Percentiles rank a stretch among this genome's conserved stretches.
These are phyloP conservation scores for Achroia grisella DNA, from an alignment of 1,140 invertebrate genomes.

Conservation along the genomic window DNA sequence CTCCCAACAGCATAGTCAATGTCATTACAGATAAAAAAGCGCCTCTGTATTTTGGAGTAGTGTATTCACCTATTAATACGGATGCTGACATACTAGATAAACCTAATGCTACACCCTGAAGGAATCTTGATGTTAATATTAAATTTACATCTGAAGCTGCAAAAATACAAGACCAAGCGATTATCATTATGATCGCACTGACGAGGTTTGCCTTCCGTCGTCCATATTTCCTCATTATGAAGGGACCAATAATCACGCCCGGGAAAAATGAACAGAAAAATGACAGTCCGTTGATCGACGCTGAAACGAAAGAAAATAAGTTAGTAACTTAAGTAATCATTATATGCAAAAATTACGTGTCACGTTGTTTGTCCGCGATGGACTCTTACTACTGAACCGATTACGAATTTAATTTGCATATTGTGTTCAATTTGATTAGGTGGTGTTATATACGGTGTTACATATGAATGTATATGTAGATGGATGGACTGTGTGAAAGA, in stretches of 20 bases:
- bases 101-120: not conserved
- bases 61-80: constrained; percentile 9
- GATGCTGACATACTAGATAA: not conserved
- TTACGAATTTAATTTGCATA: too few species aligned
- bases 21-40: constrained; percentile 19
- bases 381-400: too few species aligned
- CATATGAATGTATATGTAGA: too few species aligned
- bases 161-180: not conserved
- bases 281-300: not conserved
- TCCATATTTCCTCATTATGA: not conserved
- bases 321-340: too few species aligned
- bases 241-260: not conserved
- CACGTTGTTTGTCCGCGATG: too few species aligned
- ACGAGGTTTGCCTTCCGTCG: not conserved
- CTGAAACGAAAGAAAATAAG: too few species aligned
- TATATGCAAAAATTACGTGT: too few species aligned
- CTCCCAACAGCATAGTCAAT: constrained; percentile 8
- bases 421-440: too few species aligned
- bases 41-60: constrained; percentile 16
- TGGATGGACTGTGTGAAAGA: too few species aligned
- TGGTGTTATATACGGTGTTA: too few species aligned
- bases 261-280: too few species aligned
- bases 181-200: not conserved
- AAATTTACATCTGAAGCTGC: not conserved
- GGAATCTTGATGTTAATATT: not conserved